Conservation (phyloP, 2,113 vertebrate species). For the Madoqua kirkii region DNA sequence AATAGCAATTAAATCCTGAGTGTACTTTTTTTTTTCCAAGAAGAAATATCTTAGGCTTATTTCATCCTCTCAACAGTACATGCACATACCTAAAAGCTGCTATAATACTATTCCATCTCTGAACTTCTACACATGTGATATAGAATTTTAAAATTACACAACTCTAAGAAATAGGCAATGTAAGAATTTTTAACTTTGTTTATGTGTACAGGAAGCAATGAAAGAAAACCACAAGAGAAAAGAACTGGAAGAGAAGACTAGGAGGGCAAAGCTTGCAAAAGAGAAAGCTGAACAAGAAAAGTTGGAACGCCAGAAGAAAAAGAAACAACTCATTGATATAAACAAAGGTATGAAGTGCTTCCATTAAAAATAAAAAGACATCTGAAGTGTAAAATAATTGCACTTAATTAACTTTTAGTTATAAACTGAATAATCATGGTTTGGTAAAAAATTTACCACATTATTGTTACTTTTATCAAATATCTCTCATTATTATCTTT, state of each 20-base stretch:
- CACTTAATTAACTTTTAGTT: not conserved
- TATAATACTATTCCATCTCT: not conserved
- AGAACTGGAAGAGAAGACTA: constrained; percentile 97
- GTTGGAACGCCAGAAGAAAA: constrained; percentile 94
- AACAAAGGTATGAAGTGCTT: constrained; percentile 90
- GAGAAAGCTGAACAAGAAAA: constrained; percentile 98
- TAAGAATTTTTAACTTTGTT: not conserved
- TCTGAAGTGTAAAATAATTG: not conserved
- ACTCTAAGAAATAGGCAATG: not conserved
- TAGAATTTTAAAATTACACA: not conserved
- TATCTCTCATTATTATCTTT: not conserved
- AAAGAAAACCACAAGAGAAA: constrained; percentile 97
- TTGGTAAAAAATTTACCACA: not conserved
- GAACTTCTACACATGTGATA: not conserved
- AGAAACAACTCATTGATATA: constrained; percentile 98
- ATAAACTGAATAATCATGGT: not conserved
- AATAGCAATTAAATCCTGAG: not conserved
- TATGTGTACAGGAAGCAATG: constrained; percentile 87
- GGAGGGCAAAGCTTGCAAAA: constrained; percentile 96
- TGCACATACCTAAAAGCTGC: not conserved
- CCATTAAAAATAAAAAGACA: not conserved
- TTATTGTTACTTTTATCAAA: not conserved
- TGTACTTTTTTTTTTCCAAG: not conserved
- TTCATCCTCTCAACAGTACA: constrained; percentile 3
- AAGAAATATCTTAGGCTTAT: constrained; percentile 6